Evolutionary conservation across 2,888 invertebrate species (phyloP).

Genomic region (Hydraecia micacea): DNA sequence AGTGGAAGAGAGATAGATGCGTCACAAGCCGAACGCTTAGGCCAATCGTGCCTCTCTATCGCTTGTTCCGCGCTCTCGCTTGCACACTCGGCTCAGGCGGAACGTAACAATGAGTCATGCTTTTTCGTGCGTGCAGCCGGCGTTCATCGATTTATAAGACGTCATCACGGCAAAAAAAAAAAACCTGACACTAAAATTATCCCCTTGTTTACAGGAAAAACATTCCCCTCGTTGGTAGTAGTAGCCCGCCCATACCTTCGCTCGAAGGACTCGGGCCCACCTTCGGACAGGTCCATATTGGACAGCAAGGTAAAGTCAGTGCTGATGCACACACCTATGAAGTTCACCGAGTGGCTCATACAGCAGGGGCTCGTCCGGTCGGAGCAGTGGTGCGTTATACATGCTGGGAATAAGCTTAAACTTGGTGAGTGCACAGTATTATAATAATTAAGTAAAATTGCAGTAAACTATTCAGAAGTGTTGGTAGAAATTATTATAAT

Average conservation of each 20-base stretch:
- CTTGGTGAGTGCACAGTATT: conserved; percentile 87
- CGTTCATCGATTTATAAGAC: too few relatives aligned
- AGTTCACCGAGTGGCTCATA: conserved; percentile 97
- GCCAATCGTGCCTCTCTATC: too few relatives aligned
- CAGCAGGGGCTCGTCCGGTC: conserved; percentile 95
- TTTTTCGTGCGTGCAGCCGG: too few relatives aligned
- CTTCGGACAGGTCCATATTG: conserved; percentile 91
- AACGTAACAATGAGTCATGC: too few relatives aligned
- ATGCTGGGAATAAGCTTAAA: conserved; percentile 93
- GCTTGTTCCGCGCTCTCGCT: too few relatives aligned
- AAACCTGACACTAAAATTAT: neutral
- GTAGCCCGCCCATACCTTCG: conserved; percentile 95
- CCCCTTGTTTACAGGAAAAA: conserved; percentile 91
- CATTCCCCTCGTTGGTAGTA: conserved; percentile 96
- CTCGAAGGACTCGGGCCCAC: conserved; percentile 91
- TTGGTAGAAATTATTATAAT: too few relatives aligned
- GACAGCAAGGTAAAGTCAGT: conserved; percentile 96
- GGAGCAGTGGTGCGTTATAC: conserved; percentile 94
- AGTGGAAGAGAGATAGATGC: too few relatives aligned
- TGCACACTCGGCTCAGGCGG: too few relatives aligned
- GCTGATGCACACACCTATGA: conserved; percentile 94
- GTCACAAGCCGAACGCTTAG: too few relatives aligned
- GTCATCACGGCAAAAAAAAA: too few relatives aligned
- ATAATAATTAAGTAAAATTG: too few relatives aligned
- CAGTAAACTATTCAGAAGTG: too few relatives aligned